Base-by-base conservation (phyloP, 2,888 invertebrate species). In the Ophion obscuratus region DNA sequence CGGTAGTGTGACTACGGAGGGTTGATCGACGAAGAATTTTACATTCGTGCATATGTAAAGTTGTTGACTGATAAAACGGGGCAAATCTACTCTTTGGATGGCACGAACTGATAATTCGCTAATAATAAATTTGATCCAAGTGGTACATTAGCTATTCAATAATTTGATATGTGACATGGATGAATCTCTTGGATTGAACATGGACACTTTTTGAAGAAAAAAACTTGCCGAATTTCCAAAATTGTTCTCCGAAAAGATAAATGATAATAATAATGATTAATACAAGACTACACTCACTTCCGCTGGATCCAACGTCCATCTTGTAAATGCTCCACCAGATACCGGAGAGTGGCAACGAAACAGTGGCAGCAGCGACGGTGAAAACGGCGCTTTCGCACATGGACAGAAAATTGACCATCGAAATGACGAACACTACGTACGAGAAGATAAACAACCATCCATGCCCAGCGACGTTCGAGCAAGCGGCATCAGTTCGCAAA, bases 271-370 rank as follows among this genome's bases (percentile, higher is more conserved):
- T 67, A 67, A 10, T 53, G 1, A 31, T 31, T 27, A 27, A 11
- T 14, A 17, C 17, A 27, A 27, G 4, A 59, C 7, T 40, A 40
- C 74, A 86, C 87, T 86, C 62, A 93, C 94, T 94, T 85, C 94
- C 94, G 77, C 93, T 91, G 36, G 91, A 88, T 61, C 94, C 91
- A 47, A 91, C 92, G 74, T 94, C 93, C 92, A 95, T 94, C 86
- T 95, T 94, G 89, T 95, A 95, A 71, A 95, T 91, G 70, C 95
- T 95, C 96, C 96, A 96, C 95, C 95, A 96, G 86, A 96, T 94
- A 20, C 95, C 95, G 57, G 95, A 94, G 10, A 96, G 88, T 3
- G 96, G 96, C 64, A 96, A 92, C 27, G 95, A 95, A 20, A 95
- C 94, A 24, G 95, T 95, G 81, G 95, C 94, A 53, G 95, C 93